These are phyloP conservation scores for Philopotamus ludificatus DNA, from an alignment of 1,140 invertebrate genomes.

Conservation along the genomic window DNA sequence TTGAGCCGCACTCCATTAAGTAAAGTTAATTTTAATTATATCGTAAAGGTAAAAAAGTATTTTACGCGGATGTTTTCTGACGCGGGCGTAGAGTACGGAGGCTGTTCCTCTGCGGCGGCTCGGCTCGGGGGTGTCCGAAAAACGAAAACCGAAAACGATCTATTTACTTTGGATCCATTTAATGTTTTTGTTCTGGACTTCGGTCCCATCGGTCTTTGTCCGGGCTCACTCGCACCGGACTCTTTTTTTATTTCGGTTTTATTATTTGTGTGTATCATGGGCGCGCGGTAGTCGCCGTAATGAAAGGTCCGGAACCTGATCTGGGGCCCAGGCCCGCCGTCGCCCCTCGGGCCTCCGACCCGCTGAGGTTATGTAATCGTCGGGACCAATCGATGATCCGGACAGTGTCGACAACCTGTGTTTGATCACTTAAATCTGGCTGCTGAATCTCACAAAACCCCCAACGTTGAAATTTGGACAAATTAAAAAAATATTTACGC, in stretches of 20 bases:
- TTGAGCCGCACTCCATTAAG: too few relatives aligned
- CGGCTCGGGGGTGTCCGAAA: slow-evolving; percentile 15
- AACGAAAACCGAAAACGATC: slow-evolving; percentile 27
- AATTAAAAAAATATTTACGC: too few relatives aligned
- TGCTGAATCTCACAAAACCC: too few relatives aligned
- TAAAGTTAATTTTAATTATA: too few relatives aligned
- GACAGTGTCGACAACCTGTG: background rate
- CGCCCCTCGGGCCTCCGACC: background rate
- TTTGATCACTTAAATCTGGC: too few relatives aligned
- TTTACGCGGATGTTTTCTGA: too few relatives aligned
- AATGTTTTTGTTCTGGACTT: slow-evolving; percentile 27
- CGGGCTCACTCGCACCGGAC: too few relatives aligned
- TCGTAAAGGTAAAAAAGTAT: too few relatives aligned
- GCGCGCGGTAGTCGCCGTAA: slow-evolving; percentile 16
- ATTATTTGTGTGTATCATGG: slow-evolving; percentile 28
- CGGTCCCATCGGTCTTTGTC: slow-evolving; percentile 17
- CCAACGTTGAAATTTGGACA: too few relatives aligned
- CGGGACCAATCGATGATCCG: background rate
- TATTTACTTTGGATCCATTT: slow-evolving; percentile 29
- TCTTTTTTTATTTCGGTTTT: slow-evolving; percentile 10
- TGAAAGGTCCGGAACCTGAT: slow-evolving; percentile 22
- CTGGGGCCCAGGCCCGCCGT: slow-evolving; percentile 10
- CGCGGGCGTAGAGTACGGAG: too few relatives aligned
- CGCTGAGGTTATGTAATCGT: background rate
- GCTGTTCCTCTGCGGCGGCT: too few relatives aligned